Percentiles rank a stretch among this genome's conserved stretches.
Conservation (phyloP, 2,113 vertebrate species). For the Zosterops borbonicus region DNA sequence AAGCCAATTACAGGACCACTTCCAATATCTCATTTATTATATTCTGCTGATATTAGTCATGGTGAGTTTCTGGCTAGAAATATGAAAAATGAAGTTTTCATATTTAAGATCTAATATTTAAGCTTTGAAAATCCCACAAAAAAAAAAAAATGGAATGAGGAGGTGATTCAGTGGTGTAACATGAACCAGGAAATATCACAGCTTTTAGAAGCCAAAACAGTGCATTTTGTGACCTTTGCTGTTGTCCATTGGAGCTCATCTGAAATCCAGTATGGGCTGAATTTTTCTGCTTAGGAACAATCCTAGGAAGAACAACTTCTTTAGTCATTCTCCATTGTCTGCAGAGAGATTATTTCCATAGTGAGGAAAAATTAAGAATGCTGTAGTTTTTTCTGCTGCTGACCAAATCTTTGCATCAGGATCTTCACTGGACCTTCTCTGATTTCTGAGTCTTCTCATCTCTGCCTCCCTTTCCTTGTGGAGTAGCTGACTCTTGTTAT, state of each 20-base stretch:
- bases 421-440: background rate
- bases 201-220: constrained; percentile 36
- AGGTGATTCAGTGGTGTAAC: constrained; percentile 28
- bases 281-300: background rate
- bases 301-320: background rate
- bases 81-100: constrained; percentile 59
- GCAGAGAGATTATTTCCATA: background rate
- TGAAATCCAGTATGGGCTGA: background rate
- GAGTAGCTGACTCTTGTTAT: background rate
- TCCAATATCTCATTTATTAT: background rate
- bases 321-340: background rate
- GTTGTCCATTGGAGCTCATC: background rate
- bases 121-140: constrained; percentile 1
- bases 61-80: constrained; percentile 28
- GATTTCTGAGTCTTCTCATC: background rate
- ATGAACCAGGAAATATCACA: constrained; percentile 22
- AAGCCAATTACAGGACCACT: background rate
- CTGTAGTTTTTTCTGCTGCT: background rate
- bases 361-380: background rate
- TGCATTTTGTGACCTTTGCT: background rate
- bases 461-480: background rate
- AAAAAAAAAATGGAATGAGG: background rate
- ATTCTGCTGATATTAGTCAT: constrained; percentile 4
- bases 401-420: background rate
- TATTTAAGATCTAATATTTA: constrained; percentile 41